Evolutionary conservation across 2,888 invertebrate genomes (phyloP).

Genomic region (Agrypnus murinus): DNA sequence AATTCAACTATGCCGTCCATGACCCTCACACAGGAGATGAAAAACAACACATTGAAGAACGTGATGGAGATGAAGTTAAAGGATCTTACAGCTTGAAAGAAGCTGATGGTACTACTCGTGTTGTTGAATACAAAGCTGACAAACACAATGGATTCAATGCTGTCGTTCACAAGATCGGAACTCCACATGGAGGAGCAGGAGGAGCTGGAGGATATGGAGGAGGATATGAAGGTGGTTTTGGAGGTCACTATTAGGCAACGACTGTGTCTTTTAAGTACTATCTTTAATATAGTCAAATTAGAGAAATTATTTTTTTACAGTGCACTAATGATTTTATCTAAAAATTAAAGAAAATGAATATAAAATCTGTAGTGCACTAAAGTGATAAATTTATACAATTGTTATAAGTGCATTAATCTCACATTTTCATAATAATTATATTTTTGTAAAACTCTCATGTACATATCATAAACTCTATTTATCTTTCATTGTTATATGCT

Average conservation of each 20-base stretch:
- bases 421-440: slow-evolving; percentile 15
- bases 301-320: neutral
- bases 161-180: slow-evolving; percentile 74
- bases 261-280: neutral
- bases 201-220: slow-evolving; percentile 27
- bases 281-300: slow-evolving; percentile 9
- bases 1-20: slow-evolving; percentile 76
- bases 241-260: slow-evolving; percentile 27
- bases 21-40: slow-evolving; percentile 77
- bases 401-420: slow-evolving; percentile 10
- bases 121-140: slow-evolving; percentile 76
- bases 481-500: slow-evolving; percentile 14
- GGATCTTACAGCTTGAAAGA: slow-evolving; percentile 76
- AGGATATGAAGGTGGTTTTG: slow-evolving; percentile 40
- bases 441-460: slow-evolving; percentile 21
- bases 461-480: slow-evolving; percentile 13
- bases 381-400: slow-evolving; percentile 19
- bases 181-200: slow-evolving; percentile 28
- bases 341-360: neutral
- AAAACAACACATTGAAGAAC: slow-evolving; percentile 77
- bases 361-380: slow-evolving; percentile 8
- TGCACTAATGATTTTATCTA: slow-evolving; percentile 5
- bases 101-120: slow-evolving; percentile 75
- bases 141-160: slow-evolving; percentile 77
- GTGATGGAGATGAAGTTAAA: slow-evolving; percentile 78